Evolutionary conservation across 2,113 vertebrate genomes (phyloP).

Genomic region (Amazona vittata): DNA sequence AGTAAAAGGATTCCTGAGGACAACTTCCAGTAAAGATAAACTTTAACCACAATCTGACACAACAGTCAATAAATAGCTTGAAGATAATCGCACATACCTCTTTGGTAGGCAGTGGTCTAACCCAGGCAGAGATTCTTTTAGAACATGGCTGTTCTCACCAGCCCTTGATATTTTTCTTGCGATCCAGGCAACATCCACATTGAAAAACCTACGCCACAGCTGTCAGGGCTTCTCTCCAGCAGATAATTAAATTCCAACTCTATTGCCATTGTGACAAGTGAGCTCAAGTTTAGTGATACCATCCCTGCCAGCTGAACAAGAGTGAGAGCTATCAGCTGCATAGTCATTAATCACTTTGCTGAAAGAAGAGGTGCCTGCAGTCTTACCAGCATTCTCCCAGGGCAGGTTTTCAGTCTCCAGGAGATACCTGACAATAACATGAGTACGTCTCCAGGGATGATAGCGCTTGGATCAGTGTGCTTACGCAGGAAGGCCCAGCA

Average conservation of each 20-base stretch:
- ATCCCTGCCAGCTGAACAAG: slow-evolving; percentile 29
- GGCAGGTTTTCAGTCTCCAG: background rate
- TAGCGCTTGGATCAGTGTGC: background rate
- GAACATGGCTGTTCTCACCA: slow-evolving; percentile 65
- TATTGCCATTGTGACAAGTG: slow-evolving; percentile 57
- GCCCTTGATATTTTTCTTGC: slow-evolving; percentile 55
- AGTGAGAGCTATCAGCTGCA: slow-evolving; percentile 11
- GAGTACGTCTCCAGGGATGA: background rate
- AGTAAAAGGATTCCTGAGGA: slow-evolving; percentile 53
- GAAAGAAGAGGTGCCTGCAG: background rate
- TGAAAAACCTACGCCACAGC: slow-evolving; percentile 66
- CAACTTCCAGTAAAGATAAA: slow-evolving; percentile 35
- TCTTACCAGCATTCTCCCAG: background rate
- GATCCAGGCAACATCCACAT: slow-evolving; percentile 52
- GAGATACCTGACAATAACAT: background rate
- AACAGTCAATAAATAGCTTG: slow-evolving; percentile 21
- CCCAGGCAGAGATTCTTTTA: slow-evolving; percentile 55
- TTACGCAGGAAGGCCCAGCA: background rate
- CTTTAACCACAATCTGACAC: background rate
- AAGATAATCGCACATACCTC: background rate
- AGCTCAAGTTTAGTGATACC: slow-evolving; percentile 58
- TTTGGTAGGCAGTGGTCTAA: slow-evolving; percentile 54
- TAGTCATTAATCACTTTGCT: background rate
- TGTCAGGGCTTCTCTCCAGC: slow-evolving; percentile 63
- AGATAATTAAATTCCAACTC: slow-evolving; percentile 59